phyloP scores from a whole-genome alignment of 2,113 vertebrate genomes.

The Neotoma lepida region DNA sequence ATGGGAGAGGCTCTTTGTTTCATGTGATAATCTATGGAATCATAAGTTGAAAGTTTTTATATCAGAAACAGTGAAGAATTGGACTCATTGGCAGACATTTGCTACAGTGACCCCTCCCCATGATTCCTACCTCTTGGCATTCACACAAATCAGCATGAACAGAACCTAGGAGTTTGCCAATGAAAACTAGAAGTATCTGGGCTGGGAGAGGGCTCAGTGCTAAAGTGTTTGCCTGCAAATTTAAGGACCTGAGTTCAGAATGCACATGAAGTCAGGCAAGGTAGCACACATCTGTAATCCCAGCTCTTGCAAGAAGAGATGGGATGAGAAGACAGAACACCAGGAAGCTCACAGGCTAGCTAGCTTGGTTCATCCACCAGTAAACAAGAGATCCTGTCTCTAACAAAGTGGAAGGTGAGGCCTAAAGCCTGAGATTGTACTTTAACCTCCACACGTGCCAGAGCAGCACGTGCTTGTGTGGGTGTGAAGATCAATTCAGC shows the following conservation, averaged over 20 bases:
- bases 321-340: background rate
- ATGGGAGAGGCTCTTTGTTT: conserved; percentile 8
- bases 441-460: background rate
- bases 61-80: conserved; percentile 35
- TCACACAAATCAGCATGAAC: background rate
- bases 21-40: conserved; percentile 8
- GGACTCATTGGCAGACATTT: background rate
- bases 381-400: background rate
- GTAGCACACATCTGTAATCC: background rate
- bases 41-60: conserved; percentile 3
- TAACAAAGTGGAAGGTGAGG: background rate
- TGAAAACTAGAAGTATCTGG: background rate
- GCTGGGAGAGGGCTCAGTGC: background rate
- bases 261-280: background rate
- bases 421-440: background rate
- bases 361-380: background rate
- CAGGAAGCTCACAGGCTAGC: background rate
- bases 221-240: background rate
- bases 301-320: background rate
- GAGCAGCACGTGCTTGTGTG: background rate
- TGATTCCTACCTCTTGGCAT: background rate
- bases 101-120: background rate
- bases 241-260: background rate
- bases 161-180: background rate
- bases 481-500: background rate